Percentiles rank a stretch among this genome's conserved stretches.
Evolutionary conservation across 2,797 vertebrate species (phyloP).

Genomic region (Oophaga sylvatica): DNA sequence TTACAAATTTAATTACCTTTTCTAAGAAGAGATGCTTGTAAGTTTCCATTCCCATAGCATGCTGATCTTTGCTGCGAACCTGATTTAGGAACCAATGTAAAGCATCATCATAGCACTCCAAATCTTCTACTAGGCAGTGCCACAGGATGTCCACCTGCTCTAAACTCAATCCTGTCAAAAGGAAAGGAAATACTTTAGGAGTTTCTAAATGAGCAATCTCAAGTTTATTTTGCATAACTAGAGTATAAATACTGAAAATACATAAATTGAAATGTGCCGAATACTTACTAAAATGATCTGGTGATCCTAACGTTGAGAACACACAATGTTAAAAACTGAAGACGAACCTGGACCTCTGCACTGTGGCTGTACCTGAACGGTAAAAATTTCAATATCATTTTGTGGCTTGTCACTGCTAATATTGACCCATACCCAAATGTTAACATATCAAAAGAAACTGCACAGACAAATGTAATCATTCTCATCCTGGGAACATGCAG

Average conservation of each 20-base stretch:
- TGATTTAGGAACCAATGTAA: slow-evolving; percentile 99
- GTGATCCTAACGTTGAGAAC: slow-evolving; percentile 96
- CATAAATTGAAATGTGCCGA: neutral
- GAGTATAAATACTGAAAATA: neutral
- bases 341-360: slow-evolving; percentile 96
- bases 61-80: slow-evolving; percentile 98
- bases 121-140: slow-evolving; percentile 97
- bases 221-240: neutral
- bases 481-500: neutral
- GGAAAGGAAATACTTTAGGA: neutral
- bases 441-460: neutral
- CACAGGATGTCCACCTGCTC: slow-evolving; percentile 98
- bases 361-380: slow-evolving; percentile 91
- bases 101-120: slow-evolving; percentile 94
- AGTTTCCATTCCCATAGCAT: slow-evolving; percentile 99
- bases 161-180: slow-evolving; percentile 87
- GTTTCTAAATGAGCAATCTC: neutral
- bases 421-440: neutral
- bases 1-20: slow-evolving; percentile 79
- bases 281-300: slow-evolving; percentile 96
- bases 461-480: neutral
- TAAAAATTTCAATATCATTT: neutral
- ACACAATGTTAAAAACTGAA: slow-evolving; percentile 98
- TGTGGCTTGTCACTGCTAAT: neutral
- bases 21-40: slow-evolving; percentile 98